Percentiles rank a stretch among this genome's conserved stretches.
Evolutionary conservation across 2,888 invertebrate species (phyloP).

Genomic region (Acrobasis repandana): DNA sequence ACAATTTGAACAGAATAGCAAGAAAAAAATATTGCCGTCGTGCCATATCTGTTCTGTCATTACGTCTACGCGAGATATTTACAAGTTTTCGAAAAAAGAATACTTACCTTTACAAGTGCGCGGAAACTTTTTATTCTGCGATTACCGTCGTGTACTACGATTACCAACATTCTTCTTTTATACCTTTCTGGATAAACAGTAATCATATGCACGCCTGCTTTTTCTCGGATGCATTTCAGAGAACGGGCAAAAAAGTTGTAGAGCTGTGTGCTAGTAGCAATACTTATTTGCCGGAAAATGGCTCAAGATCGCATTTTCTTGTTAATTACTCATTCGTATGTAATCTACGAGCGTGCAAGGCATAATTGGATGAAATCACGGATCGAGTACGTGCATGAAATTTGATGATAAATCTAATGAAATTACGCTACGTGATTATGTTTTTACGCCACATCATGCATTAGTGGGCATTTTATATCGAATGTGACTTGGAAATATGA

Average conservation of each 20-base stretch:
- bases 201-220: constrained; percentile 23
- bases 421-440: constrained; percentile 5
- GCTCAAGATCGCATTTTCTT: constrained; percentile 52
- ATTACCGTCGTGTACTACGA: constrained; percentile 13
- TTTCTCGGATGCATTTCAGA: constrained; percentile 15
- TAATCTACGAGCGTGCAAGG: constrained; percentile 35
- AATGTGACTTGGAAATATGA: constrained; percentile 4
- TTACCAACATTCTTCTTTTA: constrained; percentile 15
- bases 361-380: constrained; percentile 33
- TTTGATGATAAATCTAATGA: constrained; percentile 16
- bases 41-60: constrained; percentile 12
- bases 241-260: constrained; percentile 13
- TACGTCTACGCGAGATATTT: constrained; percentile 16
- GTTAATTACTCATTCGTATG: constrained; percentile 47
- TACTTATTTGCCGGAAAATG: constrained; percentile 65
- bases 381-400: constrained; percentile 19
- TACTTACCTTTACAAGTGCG: constrained; percentile 10
- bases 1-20: constrained; percentile 16
- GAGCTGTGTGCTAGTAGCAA: constrained; percentile 25
- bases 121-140: constrained; percentile 11
- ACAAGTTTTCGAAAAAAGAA: constrained; percentile 23
- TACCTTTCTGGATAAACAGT: constrained; percentile 21
- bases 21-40: constrained; percentile 10
- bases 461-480: constrained; percentile 7
- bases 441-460: constrained; percentile 7